These are phyloP conservation scores for Protophormia terraenovae DNA, from an alignment of 2,888 invertebrate species.

Conservation along the genomic window DNA sequence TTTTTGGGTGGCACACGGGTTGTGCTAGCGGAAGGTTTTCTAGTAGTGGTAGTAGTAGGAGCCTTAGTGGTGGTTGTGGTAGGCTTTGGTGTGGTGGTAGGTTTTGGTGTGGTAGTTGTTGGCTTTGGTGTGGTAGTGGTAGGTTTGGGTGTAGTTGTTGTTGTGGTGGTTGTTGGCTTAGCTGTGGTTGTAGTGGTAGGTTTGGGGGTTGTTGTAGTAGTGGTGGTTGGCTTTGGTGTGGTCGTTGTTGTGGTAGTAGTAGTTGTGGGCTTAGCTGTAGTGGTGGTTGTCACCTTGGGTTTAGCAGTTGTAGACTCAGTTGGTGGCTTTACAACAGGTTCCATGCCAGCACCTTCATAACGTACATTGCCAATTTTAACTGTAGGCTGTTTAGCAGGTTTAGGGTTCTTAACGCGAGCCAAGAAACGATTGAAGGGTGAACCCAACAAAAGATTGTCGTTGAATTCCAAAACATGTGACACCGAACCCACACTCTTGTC, in stretches of 20 bases:
- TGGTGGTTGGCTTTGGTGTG: slow-evolving; percentile 69
- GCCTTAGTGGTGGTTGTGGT: slow-evolving; percentile 69
- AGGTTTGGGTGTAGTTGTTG: slow-evolving; percentile 72
- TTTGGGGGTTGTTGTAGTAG: slow-evolving; percentile 70
- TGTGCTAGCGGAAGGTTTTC: slow-evolving; percentile 69
- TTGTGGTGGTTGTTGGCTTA: slow-evolving; percentile 68
- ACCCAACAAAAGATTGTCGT: slow-evolving; percentile 86
- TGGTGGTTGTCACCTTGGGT: slow-evolving; percentile 71
- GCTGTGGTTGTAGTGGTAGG: slow-evolving; percentile 71
- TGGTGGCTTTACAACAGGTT: slow-evolving; percentile 74
- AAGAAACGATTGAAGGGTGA: slow-evolving; percentile 86
- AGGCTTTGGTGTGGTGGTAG: slow-evolving; percentile 57
- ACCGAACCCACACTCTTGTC: slow-evolving; percentile 83
- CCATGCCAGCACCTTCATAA: slow-evolving; percentile 77
- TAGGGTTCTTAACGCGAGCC: slow-evolving; percentile 84
- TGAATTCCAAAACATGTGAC: slow-evolving; percentile 86
- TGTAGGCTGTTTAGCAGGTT: slow-evolving; percentile 72
- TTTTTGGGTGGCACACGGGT: slow-evolving; percentile 76
- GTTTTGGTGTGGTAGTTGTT: slow-evolving; percentile 71
- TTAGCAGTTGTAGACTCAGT: slow-evolving; percentile 70
- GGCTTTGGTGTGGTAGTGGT: slow-evolving; percentile 71
- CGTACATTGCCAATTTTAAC: slow-evolving; percentile 79
- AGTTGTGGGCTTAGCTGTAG: slow-evolving; percentile 63
- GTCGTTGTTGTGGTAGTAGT: slow-evolving; percentile 64
- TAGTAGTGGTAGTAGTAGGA: slow-evolving; percentile 71